Conservation (phyloP, 2,797 vertebrate species). For the Borostomias antarcticus region DNA sequence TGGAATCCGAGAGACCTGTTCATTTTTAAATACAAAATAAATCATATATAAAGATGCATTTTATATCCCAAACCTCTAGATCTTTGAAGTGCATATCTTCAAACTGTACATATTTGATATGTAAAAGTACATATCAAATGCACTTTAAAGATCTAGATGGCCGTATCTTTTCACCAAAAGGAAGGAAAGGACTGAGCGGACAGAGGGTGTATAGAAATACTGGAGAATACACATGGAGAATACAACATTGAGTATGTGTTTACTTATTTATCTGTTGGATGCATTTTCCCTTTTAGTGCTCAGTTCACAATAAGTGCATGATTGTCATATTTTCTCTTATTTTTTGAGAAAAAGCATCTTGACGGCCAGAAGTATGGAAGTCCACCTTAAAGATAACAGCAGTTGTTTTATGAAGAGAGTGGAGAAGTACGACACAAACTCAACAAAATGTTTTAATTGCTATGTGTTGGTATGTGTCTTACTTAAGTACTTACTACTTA, state of each 20-base stretch:
- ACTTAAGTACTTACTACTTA: no score
- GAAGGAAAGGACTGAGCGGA: slow-evolving; percentile 52
- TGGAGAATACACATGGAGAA: slow-evolving; percentile 47
- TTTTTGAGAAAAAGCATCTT: no score
- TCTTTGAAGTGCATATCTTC: no score
- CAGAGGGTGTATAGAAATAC: slow-evolving; percentile 42
- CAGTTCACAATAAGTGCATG: slow-evolving; percentile 62
- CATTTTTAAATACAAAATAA: slow-evolving; percentile 64
- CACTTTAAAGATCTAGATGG: slow-evolving; percentile 69
- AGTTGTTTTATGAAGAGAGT: no score
- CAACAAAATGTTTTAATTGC: no score
- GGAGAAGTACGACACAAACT: no score
- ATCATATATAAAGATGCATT: no score
- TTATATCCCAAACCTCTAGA: no score
- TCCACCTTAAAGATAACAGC: no score
- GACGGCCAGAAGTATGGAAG: no score
- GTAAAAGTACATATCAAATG: slow-evolving; percentile 70
- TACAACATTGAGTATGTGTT: slow-evolving; percentile 65
- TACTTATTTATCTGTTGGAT: slow-evolving; percentile 74
- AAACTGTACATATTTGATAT: no score
- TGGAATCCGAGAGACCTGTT: slow-evolving; percentile 48
- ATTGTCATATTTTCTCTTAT: slow-evolving; percentile 24
- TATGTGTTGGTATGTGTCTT: no score
- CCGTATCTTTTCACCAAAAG: slow-evolving; percentile 67
- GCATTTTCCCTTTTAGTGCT: slow-evolving; percentile 63